Percentiles rank a stretch among this genome's conserved stretches.
phyloP scores from a whole-genome alignment of 2,888 invertebrate species.

The Zele albiditarsus region DNA sequence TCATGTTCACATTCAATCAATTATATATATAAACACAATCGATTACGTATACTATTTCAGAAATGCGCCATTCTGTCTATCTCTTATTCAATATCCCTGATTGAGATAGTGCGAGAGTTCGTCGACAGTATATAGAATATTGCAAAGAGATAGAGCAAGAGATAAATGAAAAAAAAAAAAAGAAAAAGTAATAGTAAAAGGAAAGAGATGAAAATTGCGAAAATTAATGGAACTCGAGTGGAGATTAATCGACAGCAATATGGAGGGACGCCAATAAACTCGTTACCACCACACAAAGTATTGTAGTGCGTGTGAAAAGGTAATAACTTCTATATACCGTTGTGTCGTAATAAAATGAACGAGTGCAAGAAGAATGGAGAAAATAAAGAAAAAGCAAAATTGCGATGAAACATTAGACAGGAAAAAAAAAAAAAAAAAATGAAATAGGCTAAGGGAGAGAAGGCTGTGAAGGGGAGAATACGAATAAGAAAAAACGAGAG shows the following conservation, averaged over 20 bases:
- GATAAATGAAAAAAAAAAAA: not conserved
- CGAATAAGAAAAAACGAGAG: conserved; percentile 32
- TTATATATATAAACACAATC: too few species aligned
- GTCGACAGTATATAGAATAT: not conserved
- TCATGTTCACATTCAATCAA: too few species aligned
- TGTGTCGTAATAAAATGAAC: not conserved
- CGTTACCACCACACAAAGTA: conserved; percentile 13
- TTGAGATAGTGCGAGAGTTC: not conserved
- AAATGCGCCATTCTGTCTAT: not conserved
- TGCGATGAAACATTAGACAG: conserved; percentile 5
- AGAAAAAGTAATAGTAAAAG: not conserved
- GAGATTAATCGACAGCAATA: conserved; percentile 21
- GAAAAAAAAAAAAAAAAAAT: not conserved
- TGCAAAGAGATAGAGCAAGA: not conserved
- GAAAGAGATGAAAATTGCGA: conserved; percentile 5
- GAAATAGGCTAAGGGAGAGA: conserved; percentile 13
- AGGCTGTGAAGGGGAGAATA: conserved; percentile 37
- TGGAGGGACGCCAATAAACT: conserved; percentile 19
- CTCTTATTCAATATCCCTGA: not conserved
- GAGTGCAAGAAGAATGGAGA: conserved; percentile 10
- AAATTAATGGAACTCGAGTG: conserved; percentile 21
- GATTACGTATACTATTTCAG: not conserved
- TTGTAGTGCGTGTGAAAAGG: conserved; percentile 24
- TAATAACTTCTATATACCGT: conserved; percentile 15
- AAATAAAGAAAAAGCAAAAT: conserved; percentile 9